phyloP scores from a whole-genome alignment of 37 sponge, comb jelly and placozoan genomes.

The Oopsacas minuta region DNA sequence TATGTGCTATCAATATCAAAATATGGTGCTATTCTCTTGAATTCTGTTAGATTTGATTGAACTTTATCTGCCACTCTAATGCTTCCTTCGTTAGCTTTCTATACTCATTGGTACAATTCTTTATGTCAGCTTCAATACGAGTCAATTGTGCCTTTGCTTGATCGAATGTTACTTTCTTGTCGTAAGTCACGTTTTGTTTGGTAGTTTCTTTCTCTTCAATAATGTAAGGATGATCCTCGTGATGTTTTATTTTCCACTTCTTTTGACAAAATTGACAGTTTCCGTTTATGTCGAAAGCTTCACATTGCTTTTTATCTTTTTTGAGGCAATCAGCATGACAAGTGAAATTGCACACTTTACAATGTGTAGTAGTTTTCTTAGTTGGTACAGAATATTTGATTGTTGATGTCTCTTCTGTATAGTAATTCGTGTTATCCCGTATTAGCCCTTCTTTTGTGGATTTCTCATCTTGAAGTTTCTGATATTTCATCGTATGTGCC shows the following conservation, averaged over 20 bases:
- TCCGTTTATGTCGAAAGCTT: neutral
- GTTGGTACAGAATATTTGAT: neutral
- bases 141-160: neutral
- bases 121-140: neutral
- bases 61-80: neutral
- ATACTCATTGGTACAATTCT: neutral
- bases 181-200: neutral
- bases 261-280: neutral
- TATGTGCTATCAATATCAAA: neutral
- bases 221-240: neutral
- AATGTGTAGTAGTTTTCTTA: neutral
- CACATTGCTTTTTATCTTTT: neutral
- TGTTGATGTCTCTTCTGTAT: neutral
- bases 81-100: neutral
- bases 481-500: neutral
- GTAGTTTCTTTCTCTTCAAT: neutral
- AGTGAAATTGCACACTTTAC: neutral
- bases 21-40: neutral
- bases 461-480: neutral
- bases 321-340: constrained; percentile 5
- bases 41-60: neutral
- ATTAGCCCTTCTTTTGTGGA: neutral
- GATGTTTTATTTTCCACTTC: neutral
- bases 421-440: neutral
- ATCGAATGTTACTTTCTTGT: neutral